Evolutionary conservation across 35 echinoderm and acorn worm species (phyloP), one percentile per base, ranked within the genome.

Genomic region (Ptychodera flava): DNA sequence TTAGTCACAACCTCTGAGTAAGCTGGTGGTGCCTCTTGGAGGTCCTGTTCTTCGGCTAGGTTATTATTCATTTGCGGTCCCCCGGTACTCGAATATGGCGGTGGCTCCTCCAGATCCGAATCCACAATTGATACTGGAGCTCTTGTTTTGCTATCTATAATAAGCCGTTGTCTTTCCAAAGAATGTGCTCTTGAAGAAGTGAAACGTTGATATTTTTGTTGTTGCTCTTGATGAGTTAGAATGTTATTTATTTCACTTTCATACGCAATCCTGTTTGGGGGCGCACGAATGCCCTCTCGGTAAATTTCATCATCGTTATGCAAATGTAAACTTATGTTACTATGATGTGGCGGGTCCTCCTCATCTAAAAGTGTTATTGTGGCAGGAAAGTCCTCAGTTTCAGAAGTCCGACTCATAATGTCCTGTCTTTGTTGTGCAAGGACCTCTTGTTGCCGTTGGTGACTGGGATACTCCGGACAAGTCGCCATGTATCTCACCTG

Each of bases 231-330:
- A n/a, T 85, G 32, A 88, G 80, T 37, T 33, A 86, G 29, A 86
- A 79, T 85, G 33, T 64, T 64, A 6, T 93, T 82, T 87, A 85
- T 89, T 85, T 93, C 91, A 80, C 90, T 95, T 82, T 95, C 93
- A 78, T 86, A 95, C 36, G 91, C 93, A 36, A 90, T 95, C 93
- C 93, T 86, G 84, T 95, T 95, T 15, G 93, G 93, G 28, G 93
- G 93, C 35, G 90, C 93, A 35, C 93, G 79, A 29, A 95, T 91
- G 31, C 93, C 93, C 32, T 91, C 88, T 6, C 88, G 38, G 32
- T 45, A 79, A 31, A 83, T 33, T 64, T 64, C 45, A 22, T 64
- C 22, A 22, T 64, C 45, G 45, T 64, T 64, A 64, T 64, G 45
- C 45, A 64, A 64, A 64, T 64, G 45, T 64, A 64, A 64, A 64